phyloP scores from a whole-genome alignment of 2,113 vertebrate species.

The Geococcyx californianus region DNA sequence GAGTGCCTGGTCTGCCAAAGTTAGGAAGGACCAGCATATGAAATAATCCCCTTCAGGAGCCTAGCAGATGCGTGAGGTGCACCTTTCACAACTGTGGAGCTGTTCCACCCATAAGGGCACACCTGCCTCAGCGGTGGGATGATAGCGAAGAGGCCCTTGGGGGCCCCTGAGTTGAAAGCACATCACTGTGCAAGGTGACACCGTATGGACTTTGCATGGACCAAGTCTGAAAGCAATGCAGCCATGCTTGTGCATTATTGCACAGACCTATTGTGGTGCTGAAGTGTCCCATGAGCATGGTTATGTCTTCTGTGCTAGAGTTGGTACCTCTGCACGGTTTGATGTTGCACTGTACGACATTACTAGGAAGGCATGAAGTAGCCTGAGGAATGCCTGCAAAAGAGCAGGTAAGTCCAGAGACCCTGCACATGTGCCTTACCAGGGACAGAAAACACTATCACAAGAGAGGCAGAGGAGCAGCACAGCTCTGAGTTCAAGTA shows the following conservation, averaged over 20 bases:
- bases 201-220: background rate
- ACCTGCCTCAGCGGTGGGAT: background rate
- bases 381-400: background rate
- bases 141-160: background rate
- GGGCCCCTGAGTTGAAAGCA: background rate
- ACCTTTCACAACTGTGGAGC: accelerated
- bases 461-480: background rate
- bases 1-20: background rate
- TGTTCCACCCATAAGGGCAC: background rate
- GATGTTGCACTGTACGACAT: background rate
- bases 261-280: background rate
- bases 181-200: background rate
- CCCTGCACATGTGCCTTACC: background rate
- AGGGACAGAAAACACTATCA: accelerated
- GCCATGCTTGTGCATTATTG: no score
- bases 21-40: background rate
- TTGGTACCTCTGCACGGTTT: background rate
- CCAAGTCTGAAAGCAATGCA: background rate
- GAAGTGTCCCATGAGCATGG: accelerated
- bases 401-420: background rate
- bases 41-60: background rate
- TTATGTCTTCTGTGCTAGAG: background rate
- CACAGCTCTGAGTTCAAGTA: background rate
- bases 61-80: no score
- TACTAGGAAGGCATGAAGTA: background rate